A percentile compares a stretch with the other conserved stretches of the same genome.
Conservation (phyloP, 2,113 vertebrate genomes). For the Anolis sagrei region DNA sequence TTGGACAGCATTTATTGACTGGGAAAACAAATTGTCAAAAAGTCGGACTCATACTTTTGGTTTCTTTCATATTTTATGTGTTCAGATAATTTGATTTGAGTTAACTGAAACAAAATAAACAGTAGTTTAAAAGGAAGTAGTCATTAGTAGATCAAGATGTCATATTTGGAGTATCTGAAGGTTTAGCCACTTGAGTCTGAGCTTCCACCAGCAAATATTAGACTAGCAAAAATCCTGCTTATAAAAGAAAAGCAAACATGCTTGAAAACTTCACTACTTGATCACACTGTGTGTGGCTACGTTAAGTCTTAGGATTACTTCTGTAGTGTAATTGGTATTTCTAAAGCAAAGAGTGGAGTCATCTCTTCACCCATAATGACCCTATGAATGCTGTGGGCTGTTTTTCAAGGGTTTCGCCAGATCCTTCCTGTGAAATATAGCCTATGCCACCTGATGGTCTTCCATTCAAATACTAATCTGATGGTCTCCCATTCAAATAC, state of each 20-base stretch:
- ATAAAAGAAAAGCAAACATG: background rate
- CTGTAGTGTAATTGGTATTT: background rate
- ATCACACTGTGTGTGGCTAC: background rate
- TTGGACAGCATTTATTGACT: background rate
- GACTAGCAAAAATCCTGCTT: constrained; percentile 4
- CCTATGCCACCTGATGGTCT: too few relatives aligned
- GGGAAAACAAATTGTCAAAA: background rate
- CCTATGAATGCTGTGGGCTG: too few relatives aligned
- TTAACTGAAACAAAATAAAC: constrained; percentile 5
- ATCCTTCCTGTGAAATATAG: too few relatives aligned
- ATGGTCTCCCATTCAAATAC: too few relatives aligned
- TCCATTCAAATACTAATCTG: too few relatives aligned
- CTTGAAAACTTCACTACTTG: background rate
- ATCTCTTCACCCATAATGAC: too few relatives aligned
- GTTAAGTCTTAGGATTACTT: background rate
- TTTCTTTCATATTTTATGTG: background rate
- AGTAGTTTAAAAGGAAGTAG: background rate
- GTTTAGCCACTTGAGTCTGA: background rate
- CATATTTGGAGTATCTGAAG: background rate
- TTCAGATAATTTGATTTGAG: background rate
- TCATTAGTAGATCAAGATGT: background rate
- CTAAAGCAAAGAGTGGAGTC: background rate
- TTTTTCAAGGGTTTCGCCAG: too few relatives aligned
- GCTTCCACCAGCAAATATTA: background rate
- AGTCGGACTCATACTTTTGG: background rate